Evolutionary conservation across 1,140 invertebrate genomes (phyloP).

Genomic region (Cephus cinctus): DNA sequence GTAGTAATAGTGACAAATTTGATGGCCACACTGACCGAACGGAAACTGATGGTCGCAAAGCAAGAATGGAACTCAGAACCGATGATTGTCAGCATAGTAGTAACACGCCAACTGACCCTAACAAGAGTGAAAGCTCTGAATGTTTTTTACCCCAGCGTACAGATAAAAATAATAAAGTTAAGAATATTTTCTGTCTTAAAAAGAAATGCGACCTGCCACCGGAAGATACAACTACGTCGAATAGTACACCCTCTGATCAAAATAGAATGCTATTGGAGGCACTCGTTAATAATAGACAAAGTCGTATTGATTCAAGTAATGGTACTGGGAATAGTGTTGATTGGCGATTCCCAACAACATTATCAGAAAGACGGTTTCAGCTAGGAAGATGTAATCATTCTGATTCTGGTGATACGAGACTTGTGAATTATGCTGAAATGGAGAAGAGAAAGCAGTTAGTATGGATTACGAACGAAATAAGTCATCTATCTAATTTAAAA

Average conservation of each 20-base stretch:
- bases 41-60: constrained; percentile 48
- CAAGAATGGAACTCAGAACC: constrained; percentile 43
- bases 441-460: constrained; percentile 56
- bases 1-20: constrained; percentile 48
- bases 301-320: constrained; percentile 27
- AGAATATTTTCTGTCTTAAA: constrained; percentile 35
- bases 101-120: constrained; percentile 29
- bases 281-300: constrained; percentile 28
- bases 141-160: constrained; percentile 44
- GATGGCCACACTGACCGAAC: constrained; percentile 42
- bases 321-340: constrained; percentile 24
- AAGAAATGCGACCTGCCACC: constrained; percentile 31
- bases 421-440: constrained; percentile 50
- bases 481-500: constrained; percentile 55
- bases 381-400: constrained; percentile 33
- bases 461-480: constrained; percentile 59
- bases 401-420: constrained; percentile 38
- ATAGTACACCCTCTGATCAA: constrained; percentile 32
- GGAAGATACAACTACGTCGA: constrained; percentile 30
- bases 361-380: constrained; percentile 41
- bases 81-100: constrained; percentile 37
- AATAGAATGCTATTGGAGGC: constrained; percentile 36
- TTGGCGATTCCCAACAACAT: constrained; percentile 43
- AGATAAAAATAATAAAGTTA: constrained; percentile 31
- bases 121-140: constrained; percentile 51